Evolutionary conservation across 2,888 invertebrate genomes (phyloP), one percentile per base, ranked within the genome.

Genomic region (Oegoconia quadripuncta): DNA sequence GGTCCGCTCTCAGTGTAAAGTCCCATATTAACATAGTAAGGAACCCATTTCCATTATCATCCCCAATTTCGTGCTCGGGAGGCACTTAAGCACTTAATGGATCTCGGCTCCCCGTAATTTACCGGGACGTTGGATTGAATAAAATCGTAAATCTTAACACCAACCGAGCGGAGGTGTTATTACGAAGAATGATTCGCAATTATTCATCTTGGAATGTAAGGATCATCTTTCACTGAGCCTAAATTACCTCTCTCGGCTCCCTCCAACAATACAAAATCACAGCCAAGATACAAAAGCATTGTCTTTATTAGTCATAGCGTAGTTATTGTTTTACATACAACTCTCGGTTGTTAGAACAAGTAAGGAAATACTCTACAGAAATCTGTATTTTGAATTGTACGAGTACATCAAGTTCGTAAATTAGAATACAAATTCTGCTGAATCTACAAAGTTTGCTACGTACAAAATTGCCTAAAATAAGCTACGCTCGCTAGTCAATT

Each of bases 61-160:
- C 80, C 79, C 72, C 81, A 84, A 84, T 86, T 84, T 84, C 73
- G 77, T 78, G 77, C 83, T 82, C 77, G 78, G 74, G 74, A 77
- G 82, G 82, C 83, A 84, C 84, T 83, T 84, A 83, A 83, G 81
- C 77, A 83, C 81, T 83, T 84, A 84, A 86, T 82, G 84, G 82
- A 78, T 84, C 78, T 77, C 79, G 72, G 79, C 79, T 79, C 74
- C 64, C 72, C 74, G 78, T 81, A 80, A 83, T 83, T 82, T 82
- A 78, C 74, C 72, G 73, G 74, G 73, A 76, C 74, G 80, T 67
- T 78, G 77, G 74, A 83, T 83, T 82, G 80, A 83, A 83, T 84
- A 82, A 83, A 83, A 82, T 74, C 81, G 80, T 83, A 81, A 82
- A 82, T 82, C 81, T 78, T 76, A 77, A 81, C 78, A 81, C 75